Evolutionary conservation across 2,113 vertebrate genomes (phyloP).

Genomic region (Rana temporaria): DNA sequence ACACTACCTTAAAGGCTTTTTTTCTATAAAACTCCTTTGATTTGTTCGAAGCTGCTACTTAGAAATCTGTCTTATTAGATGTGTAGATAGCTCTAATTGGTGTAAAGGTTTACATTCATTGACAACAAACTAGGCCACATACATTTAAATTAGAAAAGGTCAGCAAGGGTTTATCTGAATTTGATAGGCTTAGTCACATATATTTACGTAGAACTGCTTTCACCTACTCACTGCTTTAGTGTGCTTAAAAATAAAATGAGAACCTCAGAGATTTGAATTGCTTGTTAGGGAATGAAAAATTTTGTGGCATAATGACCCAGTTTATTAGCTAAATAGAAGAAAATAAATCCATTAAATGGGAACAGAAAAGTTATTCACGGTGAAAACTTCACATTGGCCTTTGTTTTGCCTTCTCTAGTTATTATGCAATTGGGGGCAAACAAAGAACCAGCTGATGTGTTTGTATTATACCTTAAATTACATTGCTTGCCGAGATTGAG

Average conservation of each 20-base stretch:
- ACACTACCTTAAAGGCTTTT: slow-evolving; percentile 64
- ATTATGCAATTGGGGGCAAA: slow-evolving; percentile 68
- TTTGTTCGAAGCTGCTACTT: slow-evolving; percentile 67
- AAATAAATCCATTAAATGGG: slow-evolving; percentile 74
- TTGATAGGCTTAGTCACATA: slow-evolving; percentile 69
- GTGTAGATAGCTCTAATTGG: slow-evolving; percentile 66
- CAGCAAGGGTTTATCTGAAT: slow-evolving; percentile 72
- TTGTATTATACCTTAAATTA: slow-evolving; percentile 76
- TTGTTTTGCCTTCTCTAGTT: slow-evolving; percentile 73
- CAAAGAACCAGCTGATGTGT: slow-evolving; percentile 65
- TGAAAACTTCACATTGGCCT: slow-evolving; percentile 70
- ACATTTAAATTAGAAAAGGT: slow-evolving; percentile 66
- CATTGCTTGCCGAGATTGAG: slow-evolving; percentile 62
- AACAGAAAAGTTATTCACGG: slow-evolving; percentile 77
- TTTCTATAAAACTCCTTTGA: slow-evolving; percentile 66
- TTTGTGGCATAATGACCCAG: slow-evolving; percentile 75
- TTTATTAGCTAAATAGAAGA: slow-evolving; percentile 76
- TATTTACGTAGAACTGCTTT: slow-evolving; percentile 68
- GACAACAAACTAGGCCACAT: slow-evolving; percentile 60
- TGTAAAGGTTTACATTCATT: slow-evolving; percentile 61
- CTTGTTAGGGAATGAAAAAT: slow-evolving; percentile 73
- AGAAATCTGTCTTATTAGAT: slow-evolving; percentile 68
- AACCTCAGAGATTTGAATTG: slow-evolving; percentile 72
- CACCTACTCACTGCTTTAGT: slow-evolving; percentile 70
- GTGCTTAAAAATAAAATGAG: slow-evolving; percentile 67